Base-by-base conservation (phyloP, 2,797 vertebrate species). In the Psittacula echo region DNA sequence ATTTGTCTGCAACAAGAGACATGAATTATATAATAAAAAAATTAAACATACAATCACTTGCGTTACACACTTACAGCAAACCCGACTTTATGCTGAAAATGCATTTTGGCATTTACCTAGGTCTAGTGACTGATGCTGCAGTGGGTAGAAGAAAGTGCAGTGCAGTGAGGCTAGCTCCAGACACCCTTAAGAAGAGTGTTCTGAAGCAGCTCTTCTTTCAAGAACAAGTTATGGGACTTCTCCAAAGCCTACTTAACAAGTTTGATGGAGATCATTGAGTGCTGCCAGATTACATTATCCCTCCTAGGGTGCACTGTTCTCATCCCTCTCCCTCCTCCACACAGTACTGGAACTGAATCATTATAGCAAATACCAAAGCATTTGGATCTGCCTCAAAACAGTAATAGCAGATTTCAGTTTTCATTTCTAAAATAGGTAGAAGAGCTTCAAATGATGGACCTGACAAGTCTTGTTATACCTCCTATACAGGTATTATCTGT, bases 231-330 rank as follows among this genome's bases (percentile, higher is more conserved):
- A 48, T 17, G 34, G 34, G 30, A 39, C 65, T 76, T 67, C 61
- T 85, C 62, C 58, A 86, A 29, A 67, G 32, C 22, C 75, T 27
- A 34, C 22, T 27, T 9, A 67, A 24, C 4, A 22, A 65, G 60
- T 16, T 16, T 11, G 1, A 1, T 5, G 14, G 3, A 73, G 62
- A 50, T 4, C 48, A 41, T 1, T 0, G 0, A 67, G 37, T 4
- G 13, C 37, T 75, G 23, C 27, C 34, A 48, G 42, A 23, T 11
- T n/a, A 47, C 29, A 61, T 0, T 0, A 10, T 60, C 80, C 21
- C 29, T 80, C 37, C 21, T 3, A 17, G 9, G 18, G 15, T 37
- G 24, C 50, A 19, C 45, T 66, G 41, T 61, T 58, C 47, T 58
- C 51, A 67, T 9, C 11, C 71, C 19, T 41, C 26, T 78, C 19